phyloP scores from a whole-genome alignment of 1,140 invertebrate genomes.

The Drosophila tsacasi region DNA sequence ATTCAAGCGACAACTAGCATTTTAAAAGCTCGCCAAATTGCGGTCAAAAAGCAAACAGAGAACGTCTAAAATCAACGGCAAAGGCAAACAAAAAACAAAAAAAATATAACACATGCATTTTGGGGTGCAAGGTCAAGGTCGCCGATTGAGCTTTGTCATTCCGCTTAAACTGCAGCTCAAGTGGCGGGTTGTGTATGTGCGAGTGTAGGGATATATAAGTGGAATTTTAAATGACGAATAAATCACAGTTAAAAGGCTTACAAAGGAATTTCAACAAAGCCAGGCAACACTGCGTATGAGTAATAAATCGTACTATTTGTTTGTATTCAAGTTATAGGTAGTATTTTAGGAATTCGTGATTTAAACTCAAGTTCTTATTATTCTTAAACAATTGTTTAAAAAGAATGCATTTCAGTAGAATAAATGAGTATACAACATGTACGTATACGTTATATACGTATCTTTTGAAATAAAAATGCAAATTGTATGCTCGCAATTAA shows the following conservation, averaged over 20 bases:
- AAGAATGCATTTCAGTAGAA: background rate
- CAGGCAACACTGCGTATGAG: slow-evolving; percentile 5
- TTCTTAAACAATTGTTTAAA: background rate
- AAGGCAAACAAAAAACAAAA: slow-evolving; percentile 4
- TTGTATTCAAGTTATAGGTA: background rate
- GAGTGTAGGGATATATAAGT: background rate
- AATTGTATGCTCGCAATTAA: background rate
- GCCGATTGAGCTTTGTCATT: slow-evolving; percentile 43
- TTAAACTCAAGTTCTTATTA: background rate
- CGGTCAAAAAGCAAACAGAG: slow-evolving; percentile 12
- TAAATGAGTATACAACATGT: background rate
- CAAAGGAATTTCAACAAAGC: no score
- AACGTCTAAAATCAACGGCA: slow-evolving; percentile 14
- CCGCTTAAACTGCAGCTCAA: slow-evolving; percentile 25
- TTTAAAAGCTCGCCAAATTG: slow-evolving; percentile 32
- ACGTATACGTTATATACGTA: background rate
- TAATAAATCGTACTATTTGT: background rate
- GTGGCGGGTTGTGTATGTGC: background rate
- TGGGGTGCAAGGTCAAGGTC: slow-evolving; percentile 49
- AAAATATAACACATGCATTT: slow-evolving; percentile 26
- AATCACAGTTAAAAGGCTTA: background rate
- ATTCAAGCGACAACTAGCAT: slow-evolving; percentile 7
- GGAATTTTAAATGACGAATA: background rate
- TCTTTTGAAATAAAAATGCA: background rate
- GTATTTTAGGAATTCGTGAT: background rate